These are phyloP conservation scores for Acanthochromis polyacanthus DNA, from an alignment of 2,113 vertebrate genomes.

Conservation along the genomic window DNA sequence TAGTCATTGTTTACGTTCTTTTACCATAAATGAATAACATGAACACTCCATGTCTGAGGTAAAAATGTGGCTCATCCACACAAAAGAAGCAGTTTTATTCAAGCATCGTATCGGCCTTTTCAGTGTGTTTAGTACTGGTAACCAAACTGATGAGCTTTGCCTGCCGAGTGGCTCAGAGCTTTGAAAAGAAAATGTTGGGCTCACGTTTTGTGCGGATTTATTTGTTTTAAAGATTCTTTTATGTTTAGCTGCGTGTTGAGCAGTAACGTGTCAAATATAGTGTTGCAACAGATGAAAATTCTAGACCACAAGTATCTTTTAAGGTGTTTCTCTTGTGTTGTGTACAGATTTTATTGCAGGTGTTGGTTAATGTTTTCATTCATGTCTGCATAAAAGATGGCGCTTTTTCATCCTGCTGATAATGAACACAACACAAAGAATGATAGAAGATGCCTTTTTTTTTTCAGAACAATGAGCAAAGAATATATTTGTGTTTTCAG, in stretches of 20 bases:
- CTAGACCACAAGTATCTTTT: not conserved
- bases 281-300: not conserved
- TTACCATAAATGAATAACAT: too few relatives aligned
- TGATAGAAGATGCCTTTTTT: not conserved
- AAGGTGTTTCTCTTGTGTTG: not conserved
- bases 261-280: too few relatives aligned
- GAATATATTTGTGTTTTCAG: not conserved
- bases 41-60: too few relatives aligned
- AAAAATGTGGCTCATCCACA: too few relatives aligned
- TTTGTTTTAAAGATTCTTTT: too few relatives aligned
- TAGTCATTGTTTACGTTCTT: too few relatives aligned
- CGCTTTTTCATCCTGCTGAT: constrained; percentile 14
- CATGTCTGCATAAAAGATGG: not conserved
- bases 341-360: not conserved
- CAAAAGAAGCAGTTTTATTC: too few relatives aligned
- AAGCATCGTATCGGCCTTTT: too few relatives aligned
- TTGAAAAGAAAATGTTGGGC: not conserved
- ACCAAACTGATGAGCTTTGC: too few relatives aligned
- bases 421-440: not conserved
- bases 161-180: too few relatives aligned
- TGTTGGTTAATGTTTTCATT: not conserved
- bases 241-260: too few relatives aligned
- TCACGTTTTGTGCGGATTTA: not conserved
- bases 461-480: not conserved
- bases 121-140: too few relatives aligned